Evolutionary conservation across 2,113 vertebrate genomes (phyloP).

Genomic region (Tetrax tetrax): DNA sequence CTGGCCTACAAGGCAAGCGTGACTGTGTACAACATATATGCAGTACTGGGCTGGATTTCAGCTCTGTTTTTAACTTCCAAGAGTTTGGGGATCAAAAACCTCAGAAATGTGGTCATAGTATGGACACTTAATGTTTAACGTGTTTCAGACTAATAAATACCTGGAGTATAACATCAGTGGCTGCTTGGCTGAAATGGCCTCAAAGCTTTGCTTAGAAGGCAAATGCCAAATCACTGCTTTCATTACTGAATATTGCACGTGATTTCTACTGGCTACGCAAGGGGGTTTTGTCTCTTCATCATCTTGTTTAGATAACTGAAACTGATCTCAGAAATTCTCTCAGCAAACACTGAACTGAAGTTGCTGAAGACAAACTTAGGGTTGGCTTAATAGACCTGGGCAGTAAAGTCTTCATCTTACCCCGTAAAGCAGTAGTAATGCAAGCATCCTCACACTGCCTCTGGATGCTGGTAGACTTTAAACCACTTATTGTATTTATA

Average conservation of each 20-base stretch:
- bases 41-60: not conserved
- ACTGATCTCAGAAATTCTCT: not conserved
- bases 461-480: not conserved
- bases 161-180: not conserved
- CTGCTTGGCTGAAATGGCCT: not conserved
- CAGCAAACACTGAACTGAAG: not conserved
- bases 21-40: not conserved
- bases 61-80: not conserved
- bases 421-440: not conserved
- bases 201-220: not conserved
- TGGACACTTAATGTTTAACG: not conserved
- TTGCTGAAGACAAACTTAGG: not conserved
- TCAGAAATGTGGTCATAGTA: not conserved
- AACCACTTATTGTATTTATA: not conserved
- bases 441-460: not conserved
- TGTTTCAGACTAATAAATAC: not conserved
- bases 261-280: not conserved
- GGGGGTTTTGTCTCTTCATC: not conserved
- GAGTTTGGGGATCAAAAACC: not conserved
- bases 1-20: not conserved
- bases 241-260: not conserved
- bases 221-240: not conserved
- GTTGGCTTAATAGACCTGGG: not conserved
- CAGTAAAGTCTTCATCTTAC: not conserved
- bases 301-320: not conserved